A percentile compares a stretch with the other conserved stretches of the same genome.
Conservation (phyloP, 2,797 vertebrate genomes). For the Sternarchorhynchus goeldii region DNA sequence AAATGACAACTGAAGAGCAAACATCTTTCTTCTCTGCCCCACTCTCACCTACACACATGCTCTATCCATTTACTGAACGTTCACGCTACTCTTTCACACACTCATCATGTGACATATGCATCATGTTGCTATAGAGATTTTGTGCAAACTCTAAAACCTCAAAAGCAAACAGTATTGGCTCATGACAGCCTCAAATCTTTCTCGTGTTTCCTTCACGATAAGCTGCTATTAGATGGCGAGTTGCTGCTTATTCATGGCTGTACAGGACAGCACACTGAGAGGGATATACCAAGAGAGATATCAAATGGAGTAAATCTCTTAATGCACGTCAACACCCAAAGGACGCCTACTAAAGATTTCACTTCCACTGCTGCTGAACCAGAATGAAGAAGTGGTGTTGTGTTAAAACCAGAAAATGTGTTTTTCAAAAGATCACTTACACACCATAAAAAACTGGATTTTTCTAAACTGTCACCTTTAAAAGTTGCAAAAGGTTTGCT, state of each 20-base stretch:
- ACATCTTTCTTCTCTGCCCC: constrained; percentile 18
- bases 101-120: not conserved
- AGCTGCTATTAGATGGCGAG: not conserved
- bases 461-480: too few relatives aligned
- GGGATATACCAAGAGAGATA: not conserved
- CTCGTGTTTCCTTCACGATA: not conserved
- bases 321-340: not conserved
- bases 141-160: constrained; percentile 58
- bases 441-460: too few relatives aligned
- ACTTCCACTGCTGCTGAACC: not conserved
- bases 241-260: not conserved
- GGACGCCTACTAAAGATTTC: not conserved
- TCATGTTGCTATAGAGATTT: constrained; percentile 51
- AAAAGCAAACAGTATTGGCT: not conserved
- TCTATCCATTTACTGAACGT: not conserved
- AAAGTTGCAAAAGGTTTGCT: too few relatives aligned
- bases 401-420: not conserved
- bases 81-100: not conserved
- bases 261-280: not conserved
- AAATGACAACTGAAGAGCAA: constrained; percentile 18
- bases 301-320: too few relatives aligned
- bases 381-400: not conserved
- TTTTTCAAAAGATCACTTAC: not conserved
- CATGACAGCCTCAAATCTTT: not conserved
- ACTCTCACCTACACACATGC: not conserved